Conservation (phyloP, 2,888 invertebrate genomes). For the Mamestra brassicae region DNA sequence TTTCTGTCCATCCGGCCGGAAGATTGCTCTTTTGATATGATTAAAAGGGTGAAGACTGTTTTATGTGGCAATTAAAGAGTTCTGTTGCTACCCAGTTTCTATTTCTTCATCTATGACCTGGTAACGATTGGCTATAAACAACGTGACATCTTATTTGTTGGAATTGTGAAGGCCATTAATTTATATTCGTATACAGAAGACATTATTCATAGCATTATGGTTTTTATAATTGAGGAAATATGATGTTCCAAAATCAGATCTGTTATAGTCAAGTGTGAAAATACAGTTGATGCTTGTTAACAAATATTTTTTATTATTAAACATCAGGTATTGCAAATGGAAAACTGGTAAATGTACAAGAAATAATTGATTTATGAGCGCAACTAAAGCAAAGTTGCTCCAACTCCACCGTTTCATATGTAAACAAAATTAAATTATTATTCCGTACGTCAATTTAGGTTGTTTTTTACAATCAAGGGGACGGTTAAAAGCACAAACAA, state of each 20-base stretch:
- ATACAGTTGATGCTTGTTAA: background rate
- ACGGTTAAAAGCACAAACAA: conserved; percentile 77
- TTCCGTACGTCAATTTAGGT: conserved; percentile 69
- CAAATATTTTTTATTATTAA: background rate
- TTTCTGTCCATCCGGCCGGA: conserved; percentile 86
- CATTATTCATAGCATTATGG: conserved; percentile 39
- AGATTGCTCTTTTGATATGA: conserved; percentile 90
- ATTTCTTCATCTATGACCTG: conserved; percentile 72
- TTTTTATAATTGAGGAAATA: conserved; percentile 46
- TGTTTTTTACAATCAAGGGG: conserved; percentile 68
- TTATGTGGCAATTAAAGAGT: conserved; percentile 89
- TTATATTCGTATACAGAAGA: conserved; percentile 41
- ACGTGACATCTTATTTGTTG: conserved; percentile 56
- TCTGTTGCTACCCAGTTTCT: conserved; percentile 80
- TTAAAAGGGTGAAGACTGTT: conserved; percentile 90
- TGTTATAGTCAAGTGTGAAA: background rate
- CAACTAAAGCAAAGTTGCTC: conserved; percentile 60
- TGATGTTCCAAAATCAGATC: conserved; percentile 20
- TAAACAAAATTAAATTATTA: conserved; percentile 77
- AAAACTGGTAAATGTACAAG: conserved; percentile 28
- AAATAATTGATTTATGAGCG: conserved; percentile 56
- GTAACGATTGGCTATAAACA: conserved; percentile 48
- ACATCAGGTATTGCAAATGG: background rate
- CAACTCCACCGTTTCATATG: conserved; percentile 68
- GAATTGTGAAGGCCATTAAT: conserved; percentile 43